A percentile compares a stretch with the other conserved stretches of the same genome.
Evolutionary conservation across 2,888 invertebrate species (phyloP).

Genomic region (Hyposoter dolosus): DNA sequence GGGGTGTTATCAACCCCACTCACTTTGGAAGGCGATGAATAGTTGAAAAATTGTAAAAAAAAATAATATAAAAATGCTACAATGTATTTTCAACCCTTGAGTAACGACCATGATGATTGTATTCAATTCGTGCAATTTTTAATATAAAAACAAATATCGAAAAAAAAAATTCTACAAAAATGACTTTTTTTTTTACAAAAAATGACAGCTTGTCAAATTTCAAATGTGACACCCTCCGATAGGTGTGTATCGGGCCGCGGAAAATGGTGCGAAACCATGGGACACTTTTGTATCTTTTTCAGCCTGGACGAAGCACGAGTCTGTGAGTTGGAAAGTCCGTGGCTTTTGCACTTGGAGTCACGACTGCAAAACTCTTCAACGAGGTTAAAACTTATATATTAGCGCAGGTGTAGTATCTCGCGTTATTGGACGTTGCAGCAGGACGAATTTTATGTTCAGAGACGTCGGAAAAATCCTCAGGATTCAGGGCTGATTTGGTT

Average conservation of each 20-base stretch:
- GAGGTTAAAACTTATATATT: conserved; percentile 34
- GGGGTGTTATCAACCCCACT: too few species aligned
- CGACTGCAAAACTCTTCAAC: conserved; percentile 42
- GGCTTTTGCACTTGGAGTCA: conserved; percentile 33
- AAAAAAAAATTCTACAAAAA: too few species aligned
- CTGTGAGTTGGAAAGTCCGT: conserved; percentile 12
- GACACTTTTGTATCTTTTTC: conserved; percentile 1
- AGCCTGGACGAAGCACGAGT: not conserved
- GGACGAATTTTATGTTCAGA: not conserved
- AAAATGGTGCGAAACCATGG: conserved; percentile 11
- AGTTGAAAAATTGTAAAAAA: too few species aligned
- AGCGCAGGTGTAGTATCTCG: not conserved
- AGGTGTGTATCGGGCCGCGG: conserved; percentile 5
- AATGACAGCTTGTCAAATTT: not conserved
- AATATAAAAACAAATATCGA: too few species aligned
- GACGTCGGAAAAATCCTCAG: not conserved
- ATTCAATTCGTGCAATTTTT: too few species aligned
- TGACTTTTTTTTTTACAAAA: too few species aligned
- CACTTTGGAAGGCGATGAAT: too few species aligned
- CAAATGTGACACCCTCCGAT: not conserved
- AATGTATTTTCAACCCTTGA: too few species aligned
- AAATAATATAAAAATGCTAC: too few species aligned
- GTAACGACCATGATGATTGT: too few species aligned
- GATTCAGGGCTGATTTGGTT: not conserved
- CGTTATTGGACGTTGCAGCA: conserved; percentile 1